Base-by-base conservation (phyloP, 2,113 vertebrate genomes). In the Cisticola juncidis region DNA sequence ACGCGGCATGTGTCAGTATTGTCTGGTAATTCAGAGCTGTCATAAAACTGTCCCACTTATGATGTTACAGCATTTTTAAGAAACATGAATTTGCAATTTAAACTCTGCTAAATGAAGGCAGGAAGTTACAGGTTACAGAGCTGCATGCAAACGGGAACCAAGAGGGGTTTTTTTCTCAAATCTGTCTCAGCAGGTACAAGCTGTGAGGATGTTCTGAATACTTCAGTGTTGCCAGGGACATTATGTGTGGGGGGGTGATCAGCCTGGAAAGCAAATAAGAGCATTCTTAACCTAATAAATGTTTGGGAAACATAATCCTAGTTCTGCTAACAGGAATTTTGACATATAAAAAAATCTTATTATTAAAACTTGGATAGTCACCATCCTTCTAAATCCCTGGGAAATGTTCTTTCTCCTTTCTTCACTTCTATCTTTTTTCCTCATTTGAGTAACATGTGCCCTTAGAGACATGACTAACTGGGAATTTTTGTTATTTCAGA, bases 1-100 rank as follows among this genome's bases (percentile, higher is more conserved):
- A 68, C 31, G 40, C 68, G 81, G 73, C 93, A 80, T 80, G 74
- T 80, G 91, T 95, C 90, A 88, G 65, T 91, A 86, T 95, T 91
- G 76, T 94, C 86, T 90, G 81, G 90, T 81, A 85, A 86, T 95
- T 92, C 68, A 95, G 95, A 91, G 90, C 96, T 97, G 94, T 97
- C 96, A 97, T 96, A 96, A 97, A 97, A 95, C 96, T 97, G 94
- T 96, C 96, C 97, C 96, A 96, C 96, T 97, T 96, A 96, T 91
- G 97, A 95, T 95, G 95, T 96, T 97, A 94, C 90, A 96, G 95
- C 96, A 97, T 95, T 97, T 97, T 95, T 96, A 97, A 97, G 96
- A 94, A 97, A 97, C 95, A 97, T 95, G 95, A 95, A 96, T 96
- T 97, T 96, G 94, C 95, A 96, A 96, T 96, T 97, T 96, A 96